These are phyloP conservation scores for Alouatta palliata DNA, from an alignment of 2,113 vertebrate species.

Conservation along the genomic window DNA sequence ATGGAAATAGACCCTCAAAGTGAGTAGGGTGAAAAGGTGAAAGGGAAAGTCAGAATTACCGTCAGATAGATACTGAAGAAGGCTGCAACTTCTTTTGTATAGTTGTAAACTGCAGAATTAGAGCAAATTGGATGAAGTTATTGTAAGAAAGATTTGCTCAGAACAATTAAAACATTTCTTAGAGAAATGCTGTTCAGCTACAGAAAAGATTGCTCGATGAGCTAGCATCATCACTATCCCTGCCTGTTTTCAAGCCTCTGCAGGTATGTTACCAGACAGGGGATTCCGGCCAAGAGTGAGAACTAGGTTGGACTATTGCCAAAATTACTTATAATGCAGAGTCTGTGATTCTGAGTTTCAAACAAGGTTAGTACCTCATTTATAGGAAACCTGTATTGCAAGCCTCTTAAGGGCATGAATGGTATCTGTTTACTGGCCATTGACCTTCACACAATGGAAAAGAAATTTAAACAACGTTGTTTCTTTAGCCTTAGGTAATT, in stretches of 20 bases:
- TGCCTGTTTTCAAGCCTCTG: not conserved
- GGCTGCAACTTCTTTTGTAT: not conserved
- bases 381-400: not conserved
- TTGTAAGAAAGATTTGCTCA: not conserved
- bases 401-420: not conserved
- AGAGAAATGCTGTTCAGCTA: not conserved
- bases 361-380: not conserved
- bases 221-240: no score
- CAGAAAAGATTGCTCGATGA: not conserved
- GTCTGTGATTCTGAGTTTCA: not conserved
- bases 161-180: not conserved
- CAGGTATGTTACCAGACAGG: accelerated
- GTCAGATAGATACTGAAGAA: not conserved
- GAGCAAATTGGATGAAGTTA: not conserved
- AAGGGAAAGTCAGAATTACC: not conserved
- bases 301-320: not conserved
- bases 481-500: not conserved
- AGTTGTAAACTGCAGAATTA: not conserved
- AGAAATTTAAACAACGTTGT: not conserved
- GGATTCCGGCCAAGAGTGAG: no score
- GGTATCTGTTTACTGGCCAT: not conserved
- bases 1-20: not conserved
- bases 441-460: not conserved
- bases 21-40: not conserved
- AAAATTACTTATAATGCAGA: not conserved